Percentiles rank a stretch among this genome's conserved stretches.
Conservation (phyloP, 2,797 vertebrate species). For the Girardinus metallicus region DNA sequence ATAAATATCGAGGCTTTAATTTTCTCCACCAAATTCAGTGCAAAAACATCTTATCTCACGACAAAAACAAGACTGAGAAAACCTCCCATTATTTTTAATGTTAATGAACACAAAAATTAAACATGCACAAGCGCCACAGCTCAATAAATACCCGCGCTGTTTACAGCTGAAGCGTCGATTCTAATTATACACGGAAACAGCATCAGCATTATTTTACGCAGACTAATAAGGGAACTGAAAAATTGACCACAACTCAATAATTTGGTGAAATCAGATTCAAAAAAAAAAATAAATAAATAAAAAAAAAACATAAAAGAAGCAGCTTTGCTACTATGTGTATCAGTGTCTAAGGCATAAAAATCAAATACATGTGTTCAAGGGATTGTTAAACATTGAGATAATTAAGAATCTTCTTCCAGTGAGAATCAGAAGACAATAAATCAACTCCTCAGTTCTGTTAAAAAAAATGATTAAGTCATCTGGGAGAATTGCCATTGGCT, state of each 20-base stretch:
- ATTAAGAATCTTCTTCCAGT: background rate
- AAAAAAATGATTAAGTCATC: background rate
- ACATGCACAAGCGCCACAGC: background rate
- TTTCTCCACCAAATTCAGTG: background rate
- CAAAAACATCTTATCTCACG: background rate
- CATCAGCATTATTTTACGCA: background rate
- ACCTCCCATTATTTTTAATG: background rate
- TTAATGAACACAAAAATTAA: background rate
- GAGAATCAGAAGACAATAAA: background rate
- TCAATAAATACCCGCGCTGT: background rate
- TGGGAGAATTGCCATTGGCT: background rate
- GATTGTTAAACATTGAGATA: background rate
- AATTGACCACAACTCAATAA: background rate
- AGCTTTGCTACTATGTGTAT: no score
- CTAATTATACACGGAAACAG: background rate
- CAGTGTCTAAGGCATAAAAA: background rate
- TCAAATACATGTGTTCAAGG: constrained; percentile 21
- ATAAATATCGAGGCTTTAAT: background rate
- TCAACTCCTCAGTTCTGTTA: background rate
- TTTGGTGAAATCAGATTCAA: background rate
- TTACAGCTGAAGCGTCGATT: background rate
- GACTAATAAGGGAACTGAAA: background rate
- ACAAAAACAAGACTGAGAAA: background rate
- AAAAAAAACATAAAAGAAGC: no score
- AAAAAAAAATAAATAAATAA: background rate